Base-by-base conservation (phyloP, 1,140 invertebrate genomes). In the Hylyphantes graminicola region DNA sequence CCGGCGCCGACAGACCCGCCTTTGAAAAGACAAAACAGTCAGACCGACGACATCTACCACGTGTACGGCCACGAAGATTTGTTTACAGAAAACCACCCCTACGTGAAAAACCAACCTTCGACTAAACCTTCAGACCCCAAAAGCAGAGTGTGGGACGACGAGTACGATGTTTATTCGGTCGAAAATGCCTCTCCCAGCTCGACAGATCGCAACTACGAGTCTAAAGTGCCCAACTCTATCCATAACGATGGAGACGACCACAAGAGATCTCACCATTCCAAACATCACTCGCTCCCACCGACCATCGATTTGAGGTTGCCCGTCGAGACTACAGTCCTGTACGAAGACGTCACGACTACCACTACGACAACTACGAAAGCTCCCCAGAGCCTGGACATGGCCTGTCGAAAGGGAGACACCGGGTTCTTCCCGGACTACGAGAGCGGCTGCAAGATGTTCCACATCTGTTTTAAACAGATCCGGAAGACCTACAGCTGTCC, bases 351-450 rank as follows among this genome's bases (percentile, higher is more conserved):
- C 8, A 53, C 15, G 15, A 53, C 15, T 10, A 17, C 50, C 7
- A n/a, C 50, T 2, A 53, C 68, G 0, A 70, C 15, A 7, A 53
- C 50, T 7, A 55, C n/a, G 10, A 73, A 54, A 65, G 7, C n/a
- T 6, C 19, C 35, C 7, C 12, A 63, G n/a, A 63, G 67, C 17
- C 67, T 83, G 7, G 70, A 74, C 19, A 72, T 61, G 11, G 80
- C 70, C 9, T 85, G 85, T 35, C 21, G 70, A n/a, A 73, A 74
- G 15, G 78, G 61, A 8, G 85, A 81, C 4, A 85, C 72, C 53
- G 85, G 85, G 5, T 85, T 85, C 17, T 85, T 85, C 21, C 85
- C 85, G 12, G 85, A 85, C 55, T 85, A 81, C 50, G 63, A 74
- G 12, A 85, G 78, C 63, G 78, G 78, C 1, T 85, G 86, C 35